Percentiles rank a stretch among this genome's conserved stretches.
Conservation (phyloP, 2,113 vertebrate species). For the Notiomystis cincta region DNA sequence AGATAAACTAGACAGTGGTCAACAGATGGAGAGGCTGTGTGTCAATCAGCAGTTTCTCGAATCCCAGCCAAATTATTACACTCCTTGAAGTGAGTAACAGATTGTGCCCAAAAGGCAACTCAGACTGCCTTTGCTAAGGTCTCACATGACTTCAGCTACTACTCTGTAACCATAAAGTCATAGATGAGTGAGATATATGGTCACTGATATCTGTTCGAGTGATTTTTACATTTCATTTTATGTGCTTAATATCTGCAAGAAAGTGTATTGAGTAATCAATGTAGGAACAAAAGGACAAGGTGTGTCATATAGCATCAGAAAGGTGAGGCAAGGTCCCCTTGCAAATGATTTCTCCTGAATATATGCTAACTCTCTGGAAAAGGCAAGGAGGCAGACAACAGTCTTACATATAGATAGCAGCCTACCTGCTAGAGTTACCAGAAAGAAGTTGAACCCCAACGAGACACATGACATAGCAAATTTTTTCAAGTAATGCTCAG, state of each 20-base stretch:
- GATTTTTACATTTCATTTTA: constrained; percentile 8
- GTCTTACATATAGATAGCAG: not conserved
- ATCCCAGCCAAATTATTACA: not conserved
- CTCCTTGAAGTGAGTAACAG: not conserved
- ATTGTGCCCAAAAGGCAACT: not conserved
- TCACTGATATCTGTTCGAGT: not conserved
- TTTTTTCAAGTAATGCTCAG: not conserved
- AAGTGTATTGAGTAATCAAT: not conserved
- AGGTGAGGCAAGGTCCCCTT: not conserved
- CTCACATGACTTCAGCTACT: not conserved
- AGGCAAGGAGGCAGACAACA: not conserved
- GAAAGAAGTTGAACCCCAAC: not conserved
- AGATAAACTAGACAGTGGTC: not conserved
- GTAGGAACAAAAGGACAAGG: not conserved
- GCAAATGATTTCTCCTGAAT: not conserved
- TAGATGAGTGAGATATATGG: not conserved
- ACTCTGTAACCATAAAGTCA: not conserved
- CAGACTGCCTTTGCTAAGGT: not conserved
- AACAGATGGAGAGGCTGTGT: not conserved
- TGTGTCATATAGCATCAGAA: not conserved
- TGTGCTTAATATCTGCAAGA: not conserved
- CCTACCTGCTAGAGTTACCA: not conserved
- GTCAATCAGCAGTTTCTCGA: not conserved
- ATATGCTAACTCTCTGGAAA: not conserved
- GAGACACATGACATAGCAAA: not conserved